Percentiles rank a stretch among this genome's conserved stretches.
Conservation (phyloP, 2,113 vertebrate genomes). For the Cromileptes altivelis region DNA sequence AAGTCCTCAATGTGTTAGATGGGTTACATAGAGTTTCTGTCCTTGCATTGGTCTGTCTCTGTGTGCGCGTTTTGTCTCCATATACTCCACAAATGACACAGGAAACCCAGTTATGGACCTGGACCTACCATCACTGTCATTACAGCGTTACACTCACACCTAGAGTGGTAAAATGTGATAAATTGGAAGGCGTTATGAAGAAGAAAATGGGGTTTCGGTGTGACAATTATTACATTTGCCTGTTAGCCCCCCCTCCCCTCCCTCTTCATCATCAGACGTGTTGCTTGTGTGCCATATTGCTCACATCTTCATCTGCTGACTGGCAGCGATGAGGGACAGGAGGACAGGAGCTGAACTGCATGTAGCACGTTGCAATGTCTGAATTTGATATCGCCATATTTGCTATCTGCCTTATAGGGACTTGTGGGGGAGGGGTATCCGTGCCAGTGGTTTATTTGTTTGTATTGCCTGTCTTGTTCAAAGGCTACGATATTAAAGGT, state of each 20-base stretch:
- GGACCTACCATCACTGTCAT: slow-evolving; percentile 43
- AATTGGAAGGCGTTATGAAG: slow-evolving; percentile 34
- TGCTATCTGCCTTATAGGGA: slow-evolving; percentile 54
- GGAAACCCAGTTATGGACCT: slow-evolving; percentile 53
- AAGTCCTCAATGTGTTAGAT: slow-evolving; percentile 74
- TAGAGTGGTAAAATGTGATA: slow-evolving; percentile 57
- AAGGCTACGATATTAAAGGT: slow-evolving; percentile 41
- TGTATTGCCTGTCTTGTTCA: slow-evolving; percentile 55
- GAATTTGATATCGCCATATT: slow-evolving; percentile 68
- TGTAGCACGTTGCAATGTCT: slow-evolving; percentile 53
- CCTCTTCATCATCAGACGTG: slow-evolving; percentile 62
- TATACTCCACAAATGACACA: slow-evolving; percentile 45
- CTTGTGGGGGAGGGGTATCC: slow-evolving; percentile 38
- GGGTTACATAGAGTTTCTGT: slow-evolving; percentile 60
- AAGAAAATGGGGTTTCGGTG: slow-evolving; percentile 50
- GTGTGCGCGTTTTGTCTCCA: slow-evolving; percentile 31
- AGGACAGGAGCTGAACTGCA: slow-evolving; percentile 61
- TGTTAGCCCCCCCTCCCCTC: slow-evolving; percentile 27
- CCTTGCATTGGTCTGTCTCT: slow-evolving; percentile 52
- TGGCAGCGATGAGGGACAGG: slow-evolving; percentile 60
- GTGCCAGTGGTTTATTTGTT: slow-evolving; percentile 51
- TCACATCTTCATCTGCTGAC: slow-evolving; percentile 68
- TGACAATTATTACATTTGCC: slow-evolving; percentile 69
- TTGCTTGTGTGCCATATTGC: slow-evolving; percentile 71
- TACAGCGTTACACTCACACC: slow-evolving; percentile 52